These are phyloP conservation scores for Drosophila eohydei DNA, from an alignment of 2,888 invertebrate genomes.

Conservation along the genomic window DNA sequence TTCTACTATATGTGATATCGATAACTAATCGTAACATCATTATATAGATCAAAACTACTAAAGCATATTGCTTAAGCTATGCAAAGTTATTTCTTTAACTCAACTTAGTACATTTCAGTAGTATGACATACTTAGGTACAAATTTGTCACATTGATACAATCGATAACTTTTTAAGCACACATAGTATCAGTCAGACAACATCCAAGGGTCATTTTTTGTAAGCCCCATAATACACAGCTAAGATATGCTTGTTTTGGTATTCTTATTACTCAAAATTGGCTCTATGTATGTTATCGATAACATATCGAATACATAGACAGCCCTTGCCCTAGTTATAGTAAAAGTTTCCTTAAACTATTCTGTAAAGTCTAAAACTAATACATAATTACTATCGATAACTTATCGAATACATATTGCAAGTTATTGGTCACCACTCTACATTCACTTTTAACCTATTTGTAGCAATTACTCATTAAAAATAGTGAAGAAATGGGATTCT, in stretches of 20 bases:
- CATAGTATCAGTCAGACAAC: no score
- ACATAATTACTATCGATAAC: neutral
- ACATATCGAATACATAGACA: neutral
- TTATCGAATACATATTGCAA: neutral
- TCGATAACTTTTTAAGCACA: no score
- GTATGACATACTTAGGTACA: no score
- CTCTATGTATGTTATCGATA: neutral
- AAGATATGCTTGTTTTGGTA: no score
- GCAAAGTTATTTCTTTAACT: no score
- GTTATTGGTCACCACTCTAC: neutral
- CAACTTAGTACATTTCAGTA: no score
- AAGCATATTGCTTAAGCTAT: neutral
- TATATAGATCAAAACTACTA: neutral
- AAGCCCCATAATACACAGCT: no score
- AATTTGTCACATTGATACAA: no score
- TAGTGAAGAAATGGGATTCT: constrained; percentile 12
- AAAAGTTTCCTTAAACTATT: neutral
- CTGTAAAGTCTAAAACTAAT: no score
- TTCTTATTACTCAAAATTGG: no score
- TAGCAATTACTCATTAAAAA: neutral
- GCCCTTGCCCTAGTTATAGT: neutral
- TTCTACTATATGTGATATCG: neutral
- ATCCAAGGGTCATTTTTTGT: no score
- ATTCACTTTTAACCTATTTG: neutral
- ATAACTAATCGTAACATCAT: constrained; percentile 3